A percentile compares a stretch with the other conserved stretches of the same genome.
Conservation (phyloP, 2,113 vertebrate genomes). For the Centropristis striata region DNA sequence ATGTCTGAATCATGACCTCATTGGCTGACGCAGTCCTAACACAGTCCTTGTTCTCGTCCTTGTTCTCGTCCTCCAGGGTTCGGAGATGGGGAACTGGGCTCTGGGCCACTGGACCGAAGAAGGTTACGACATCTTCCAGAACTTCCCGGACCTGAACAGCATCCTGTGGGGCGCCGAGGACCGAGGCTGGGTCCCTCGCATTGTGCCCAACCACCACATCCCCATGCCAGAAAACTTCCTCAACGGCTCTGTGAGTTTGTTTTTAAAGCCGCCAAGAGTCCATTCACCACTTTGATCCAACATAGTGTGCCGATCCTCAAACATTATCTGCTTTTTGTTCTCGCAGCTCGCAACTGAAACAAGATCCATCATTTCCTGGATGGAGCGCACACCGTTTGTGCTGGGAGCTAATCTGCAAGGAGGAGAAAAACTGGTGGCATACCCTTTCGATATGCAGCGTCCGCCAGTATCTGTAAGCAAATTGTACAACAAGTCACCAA, state of each 20-base stretch:
- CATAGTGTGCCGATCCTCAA: neutral
- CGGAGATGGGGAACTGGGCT: conserved; percentile 96
- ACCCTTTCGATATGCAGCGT: conserved; percentile 85
- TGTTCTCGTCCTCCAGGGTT: conserved; percentile 85
- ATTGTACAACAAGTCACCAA: neutral
- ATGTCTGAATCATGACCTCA: too few species aligned
- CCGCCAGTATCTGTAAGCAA: conserved; percentile 69
- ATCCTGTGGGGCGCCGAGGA: conserved; percentile 94
- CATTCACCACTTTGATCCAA: too few species aligned
- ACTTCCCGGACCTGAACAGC: conserved; percentile 95
- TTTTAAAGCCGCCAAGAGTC: neutral
- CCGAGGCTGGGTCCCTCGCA: conserved; percentile 89
- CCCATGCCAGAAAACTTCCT: conserved; percentile 91
- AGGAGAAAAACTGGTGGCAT: conserved; percentile 93
- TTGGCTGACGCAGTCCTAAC: too few species aligned
- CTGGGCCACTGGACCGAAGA: conserved; percentile 97
- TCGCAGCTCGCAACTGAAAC: conserved; percentile 92
- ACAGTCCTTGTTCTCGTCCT: too few species aligned
- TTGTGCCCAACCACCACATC: conserved; percentile 92
- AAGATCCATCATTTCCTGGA: conserved; percentile 92
- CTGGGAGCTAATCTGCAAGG: conserved; percentile 96
- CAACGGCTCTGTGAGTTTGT: conserved; percentile 84
- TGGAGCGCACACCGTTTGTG: conserved; percentile 94
- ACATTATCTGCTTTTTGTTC: neutral
- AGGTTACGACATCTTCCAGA: conserved; percentile 96